Base-by-base conservation (phyloP, 2,113 vertebrate genomes). In the Nettapus auritus region DNA sequence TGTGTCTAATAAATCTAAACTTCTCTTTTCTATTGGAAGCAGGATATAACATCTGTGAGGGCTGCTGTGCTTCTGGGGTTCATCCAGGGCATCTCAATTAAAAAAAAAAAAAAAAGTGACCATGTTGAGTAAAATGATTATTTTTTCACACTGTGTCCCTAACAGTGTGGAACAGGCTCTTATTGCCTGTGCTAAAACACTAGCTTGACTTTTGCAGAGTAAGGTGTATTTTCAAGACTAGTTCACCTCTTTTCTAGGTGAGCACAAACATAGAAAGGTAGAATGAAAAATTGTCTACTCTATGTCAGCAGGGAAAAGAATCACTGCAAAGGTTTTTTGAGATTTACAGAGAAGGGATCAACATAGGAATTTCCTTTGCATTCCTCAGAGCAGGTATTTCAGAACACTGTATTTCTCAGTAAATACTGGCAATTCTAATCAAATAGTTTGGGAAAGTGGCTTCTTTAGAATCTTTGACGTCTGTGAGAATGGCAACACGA, bases 171-270 rank as follows among this genome's bases (percentile, higher is more conserved):
- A 33, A 59, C 25, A 25, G 17, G 22, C 20, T 85, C 7, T 69
- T 3, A 8, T 55, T 0, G 1, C 17, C 9, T 64, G 3, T 60
- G 10, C 28, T 57, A 70, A 71, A 73, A 60, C 2, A 21, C 4
- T 31, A 38, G 13, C 11, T 80, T 64, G 21, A 28, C 10, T 73
- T 76, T 38, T 68, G 38, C 4, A 64, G 31, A 83, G 25, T 13
- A 15, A 62, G 48, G 8, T 8, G 8, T 20, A 7, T 55, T 82
- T 88, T 55, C 55, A 40, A 55, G n/a, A 28, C 6, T n/a, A n/a
- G 33, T 42, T 86, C 26, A 48, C 4, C 5, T 34, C 2, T 69
- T 40, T 55, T 76, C 28, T 55, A 40, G 34, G 36, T 13, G 11
- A 86, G 62, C 73, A 20, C 5, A 62, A 11, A 76, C 73, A 38